phyloP scores from a whole-genome alignment of 2,888 invertebrate species.

The Drosophila prolongata region DNA sequence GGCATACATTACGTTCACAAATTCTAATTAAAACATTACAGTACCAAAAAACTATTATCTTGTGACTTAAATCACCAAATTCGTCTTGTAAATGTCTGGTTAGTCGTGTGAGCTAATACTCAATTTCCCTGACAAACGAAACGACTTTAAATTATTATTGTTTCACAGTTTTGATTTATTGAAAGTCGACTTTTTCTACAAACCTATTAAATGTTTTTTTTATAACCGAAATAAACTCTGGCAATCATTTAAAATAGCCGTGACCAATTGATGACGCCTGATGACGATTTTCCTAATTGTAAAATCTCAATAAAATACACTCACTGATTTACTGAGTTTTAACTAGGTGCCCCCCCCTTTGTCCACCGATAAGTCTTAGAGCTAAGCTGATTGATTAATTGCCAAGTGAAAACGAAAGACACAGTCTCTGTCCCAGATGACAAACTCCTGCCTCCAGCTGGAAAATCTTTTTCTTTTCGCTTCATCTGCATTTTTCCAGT shows the following conservation, averaged over 20 bases:
- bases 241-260: neutral
- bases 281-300: constrained; percentile 23
- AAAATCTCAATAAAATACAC: constrained; percentile 28
- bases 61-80: no score
- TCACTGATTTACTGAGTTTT: constrained; percentile 23
- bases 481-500: constrained; percentile 43
- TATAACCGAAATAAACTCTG: neutral
- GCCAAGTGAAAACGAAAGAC: constrained; percentile 37
- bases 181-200: neutral
- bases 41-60: no score
- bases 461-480: constrained; percentile 21
- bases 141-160: no score
- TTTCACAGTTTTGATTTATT: neutral
- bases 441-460: constrained; percentile 37
- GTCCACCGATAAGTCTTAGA: neutral
- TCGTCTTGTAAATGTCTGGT: no score
- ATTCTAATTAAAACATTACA: no score
- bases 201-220: no score
- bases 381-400: constrained; percentile 37
- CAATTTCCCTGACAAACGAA: no score
- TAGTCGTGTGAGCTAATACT: no score
- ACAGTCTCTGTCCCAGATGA: constrained; percentile 36
- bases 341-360: constrained; percentile 2
- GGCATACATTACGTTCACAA: no score
- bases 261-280: constrained; percentile 5